Percentiles rank a stretch among this genome's conserved stretches.
These are phyloP conservation scores for Peromyscus maniculatus DNA, from an alignment of 2,113 vertebrate genomes.

Conservation along the genomic window DNA sequence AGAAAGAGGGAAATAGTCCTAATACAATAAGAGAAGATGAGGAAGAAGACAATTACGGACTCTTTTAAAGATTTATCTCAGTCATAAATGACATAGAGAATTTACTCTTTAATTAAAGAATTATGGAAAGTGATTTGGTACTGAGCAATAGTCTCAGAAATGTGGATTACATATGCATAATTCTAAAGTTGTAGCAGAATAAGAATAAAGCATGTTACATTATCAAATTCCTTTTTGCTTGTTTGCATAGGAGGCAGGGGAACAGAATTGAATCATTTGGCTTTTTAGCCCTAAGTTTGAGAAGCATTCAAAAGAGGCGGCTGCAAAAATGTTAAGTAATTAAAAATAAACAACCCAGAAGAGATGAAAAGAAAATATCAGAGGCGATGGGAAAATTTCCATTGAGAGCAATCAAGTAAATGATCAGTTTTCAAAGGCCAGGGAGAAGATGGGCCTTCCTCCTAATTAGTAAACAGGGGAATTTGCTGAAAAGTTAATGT, in stretches of 20 bases:
- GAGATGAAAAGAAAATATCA: constrained; percentile 68
- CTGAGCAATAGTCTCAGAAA: not conserved
- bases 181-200: not conserved
- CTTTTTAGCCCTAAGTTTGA: constrained; percentile 53
- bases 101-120: not conserved
- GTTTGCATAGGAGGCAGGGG: not conserved
- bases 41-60: not conserved
- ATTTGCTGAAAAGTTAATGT: constrained; percentile 65
- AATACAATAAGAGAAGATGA: not conserved
- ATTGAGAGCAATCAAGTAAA: constrained; percentile 64
- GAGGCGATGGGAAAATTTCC: constrained; percentile 33
- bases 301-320: constrained; percentile 9
- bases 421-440: constrained; percentile 67
- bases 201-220: not conserved
- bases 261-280: constrained; percentile 54
- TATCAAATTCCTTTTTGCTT: constrained; percentile 33
- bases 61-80: constrained; percentile 7
- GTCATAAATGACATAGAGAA: not conserved
- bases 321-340: constrained; percentile 66
- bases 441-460: constrained; percentile 33
- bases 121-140: not conserved
- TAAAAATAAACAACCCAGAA: constrained; percentile 72
- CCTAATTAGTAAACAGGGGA: constrained; percentile 60
- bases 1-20: not conserved
- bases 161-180: not conserved